These are phyloP conservation scores for Sycophaga agraensis DNA, from an alignment of 1,140 invertebrate species.

Conservation along the genomic window DNA sequence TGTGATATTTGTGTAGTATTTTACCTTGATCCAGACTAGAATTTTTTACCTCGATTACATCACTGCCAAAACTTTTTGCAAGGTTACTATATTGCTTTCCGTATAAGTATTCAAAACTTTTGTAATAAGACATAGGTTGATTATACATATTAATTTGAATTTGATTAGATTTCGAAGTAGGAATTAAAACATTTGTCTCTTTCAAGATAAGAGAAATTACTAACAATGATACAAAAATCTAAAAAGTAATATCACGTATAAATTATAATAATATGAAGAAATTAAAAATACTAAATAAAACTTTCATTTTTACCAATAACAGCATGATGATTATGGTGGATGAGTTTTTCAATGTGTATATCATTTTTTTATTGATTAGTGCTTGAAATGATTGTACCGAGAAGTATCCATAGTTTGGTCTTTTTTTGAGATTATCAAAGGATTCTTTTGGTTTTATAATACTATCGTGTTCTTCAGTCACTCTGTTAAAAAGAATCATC, in stretches of 20 bases:
- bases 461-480: slow-evolving; percentile 38
- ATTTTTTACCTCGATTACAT: not conserved
- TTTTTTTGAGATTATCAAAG: slow-evolving; percentile 29
- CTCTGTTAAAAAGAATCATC: slow-evolving; percentile 3
- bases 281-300: not conserved
- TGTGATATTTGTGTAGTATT: not conserved
- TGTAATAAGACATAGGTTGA: slow-evolving; percentile 38
- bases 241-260: slow-evolving; percentile 9
- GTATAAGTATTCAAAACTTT: slow-evolving; percentile 28
- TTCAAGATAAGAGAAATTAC: slow-evolving; percentile 40
- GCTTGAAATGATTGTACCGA: slow-evolving; percentile 39
- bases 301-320: slow-evolving; percentile 28
- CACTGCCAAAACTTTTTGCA: slow-evolving; percentile 17
- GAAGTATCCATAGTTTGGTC: slow-evolving; percentile 37
- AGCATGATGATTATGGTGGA: slow-evolving; percentile 36
- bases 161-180: slow-evolving; percentile 28
- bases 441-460: slow-evolving; percentile 33
- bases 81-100: slow-evolving; percentile 30
- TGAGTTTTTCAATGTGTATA: slow-evolving; percentile 46
- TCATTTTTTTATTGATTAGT: slow-evolving; percentile 45
- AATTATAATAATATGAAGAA: not conserved
- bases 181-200: slow-evolving; percentile 34
- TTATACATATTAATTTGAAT: slow-evolving; percentile 39
- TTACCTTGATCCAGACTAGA: slow-evolving; percentile 9
- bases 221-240: slow-evolving; percentile 42